Base-by-base conservation (phyloP, 1,140 invertebrate species). In the Plectus sambesii region DNA sequence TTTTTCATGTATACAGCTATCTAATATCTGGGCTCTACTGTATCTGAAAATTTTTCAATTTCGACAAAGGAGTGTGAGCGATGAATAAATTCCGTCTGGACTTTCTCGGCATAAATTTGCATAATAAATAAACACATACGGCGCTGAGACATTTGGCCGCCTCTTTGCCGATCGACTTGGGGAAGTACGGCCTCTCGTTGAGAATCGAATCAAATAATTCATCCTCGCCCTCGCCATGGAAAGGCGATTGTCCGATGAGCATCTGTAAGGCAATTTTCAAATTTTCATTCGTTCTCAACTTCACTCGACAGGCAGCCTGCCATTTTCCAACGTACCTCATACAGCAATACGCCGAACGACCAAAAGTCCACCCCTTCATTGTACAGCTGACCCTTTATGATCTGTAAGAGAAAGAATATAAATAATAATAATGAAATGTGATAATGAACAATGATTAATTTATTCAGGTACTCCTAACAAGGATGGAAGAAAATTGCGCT, bases 171-270 rank as follows among this genome's bases (percentile, higher is more conserved):
- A 99, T 77, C 87, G 90, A 97, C 2, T 94, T 88, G 0, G 93
- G 93, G 74, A 97, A 98, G 0, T 98, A 77, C 30, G 98, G 92
- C 72, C 98, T 87, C 68, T 99, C 93, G 67, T 92, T 87, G 49
- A 97, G 78, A 67, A 99, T 99, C 33, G 86, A 88, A 70, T 98
- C 90, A 74, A 98, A 98, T 2, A 99, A 76, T 73, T 97, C 92
- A 71, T 99, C 92, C 75, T 98, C 93, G 73, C 96, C 96, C 68
- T 98, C 93, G 3, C 92, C 93, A 74, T 98, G 93, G 74, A 98
- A 99, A 1, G 93, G 93, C 42, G 93, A 92, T 70, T 98, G 93
- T 5, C 89, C 68, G 23, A 70, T 66, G 6, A 69, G 43, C 38
- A 67, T 67, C 53, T 67, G n/a, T n/a, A n/a, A n/a, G n/a, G n/a